Conservation (phyloP, 2,797 vertebrate species). For the Coendou prehensilis region DNA sequence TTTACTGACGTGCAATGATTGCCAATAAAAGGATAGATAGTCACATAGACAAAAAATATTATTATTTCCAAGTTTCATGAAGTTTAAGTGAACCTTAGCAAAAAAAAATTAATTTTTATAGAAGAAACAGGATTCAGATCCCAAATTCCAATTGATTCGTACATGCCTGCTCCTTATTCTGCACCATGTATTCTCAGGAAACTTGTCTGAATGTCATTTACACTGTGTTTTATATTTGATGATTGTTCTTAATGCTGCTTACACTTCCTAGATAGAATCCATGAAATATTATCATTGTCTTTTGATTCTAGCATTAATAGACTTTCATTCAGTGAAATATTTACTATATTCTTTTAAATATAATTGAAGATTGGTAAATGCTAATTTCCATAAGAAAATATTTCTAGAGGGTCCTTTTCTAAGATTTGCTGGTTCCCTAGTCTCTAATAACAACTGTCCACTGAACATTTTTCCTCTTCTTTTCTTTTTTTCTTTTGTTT, state of each 20-base stretch:
- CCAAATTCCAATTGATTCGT: background rate
- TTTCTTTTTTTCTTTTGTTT: constrained; percentile 48
- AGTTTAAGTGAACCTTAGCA: background rate
- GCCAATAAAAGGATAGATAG: background rate
- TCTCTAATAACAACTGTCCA: background rate
- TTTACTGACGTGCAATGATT: background rate
- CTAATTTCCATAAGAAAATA: background rate
- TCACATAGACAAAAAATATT: too few species aligned
- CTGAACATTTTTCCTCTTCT: background rate
- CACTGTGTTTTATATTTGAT: background rate
- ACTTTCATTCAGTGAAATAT: background rate
- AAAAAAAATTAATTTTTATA: background rate
- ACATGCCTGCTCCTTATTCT: background rate
- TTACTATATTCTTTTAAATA: background rate
- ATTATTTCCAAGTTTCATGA: background rate
- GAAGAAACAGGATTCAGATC: background rate
- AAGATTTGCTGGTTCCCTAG: background rate
- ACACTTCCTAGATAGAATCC: background rate
- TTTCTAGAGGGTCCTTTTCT: background rate
- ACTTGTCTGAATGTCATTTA: constrained; percentile 53
- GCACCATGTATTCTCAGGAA: background rate
- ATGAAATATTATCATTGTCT: background rate
- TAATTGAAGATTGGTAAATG: background rate
- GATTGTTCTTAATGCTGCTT: constrained; percentile 7
- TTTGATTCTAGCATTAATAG: constrained; percentile 47